Conservation (phyloP, 1,140 invertebrate species). For the Heterodera schachtii region DNA sequence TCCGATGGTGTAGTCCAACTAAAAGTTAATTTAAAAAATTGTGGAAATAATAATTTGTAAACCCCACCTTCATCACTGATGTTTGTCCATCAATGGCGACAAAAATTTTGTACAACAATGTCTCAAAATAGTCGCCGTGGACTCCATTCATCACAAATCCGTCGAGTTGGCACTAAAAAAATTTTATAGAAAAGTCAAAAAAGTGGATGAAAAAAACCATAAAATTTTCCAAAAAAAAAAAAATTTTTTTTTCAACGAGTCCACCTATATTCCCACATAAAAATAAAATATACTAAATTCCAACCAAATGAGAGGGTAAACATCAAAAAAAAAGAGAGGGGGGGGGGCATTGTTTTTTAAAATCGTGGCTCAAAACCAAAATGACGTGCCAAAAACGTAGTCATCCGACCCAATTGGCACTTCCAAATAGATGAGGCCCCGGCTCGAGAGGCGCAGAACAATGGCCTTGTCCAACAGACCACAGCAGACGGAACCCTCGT, state of each 20-base stretch:
- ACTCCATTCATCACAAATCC: conserved; percentile 87
- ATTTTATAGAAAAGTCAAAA: too few species aligned
- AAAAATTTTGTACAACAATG: conserved; percentile 92
- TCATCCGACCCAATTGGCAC: conserved; percentile 80
- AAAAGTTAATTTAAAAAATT: conserved; percentile 48
- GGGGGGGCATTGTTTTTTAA: too few species aligned
- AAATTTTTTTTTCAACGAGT: too few species aligned
- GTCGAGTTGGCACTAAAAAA: too few species aligned
- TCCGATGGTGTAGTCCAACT: conserved; percentile 76
- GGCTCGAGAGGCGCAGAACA: conserved; percentile 71
- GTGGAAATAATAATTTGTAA: conserved; percentile 1
- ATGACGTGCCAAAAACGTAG: conserved; percentile 75
- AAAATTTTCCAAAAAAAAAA: too few species aligned
- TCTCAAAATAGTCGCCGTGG: conserved; percentile 97
- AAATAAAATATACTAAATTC: too few species aligned
- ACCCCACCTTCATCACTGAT: conserved; percentile 83
- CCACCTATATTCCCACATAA: too few species aligned
- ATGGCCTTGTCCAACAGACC: conserved; percentile 77
- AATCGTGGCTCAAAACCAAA: too few species aligned
- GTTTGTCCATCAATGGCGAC: conserved; percentile 94
- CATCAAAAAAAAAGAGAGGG: too few species aligned
- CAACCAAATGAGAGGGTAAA: too few species aligned
- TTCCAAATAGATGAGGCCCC: conserved; percentile 87
- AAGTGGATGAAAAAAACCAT: too few species aligned
- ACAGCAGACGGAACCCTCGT: conserved; percentile 76